Conservation (phyloP, 1,140 invertebrate genomes). For the Antheraea mylitta region DNA sequence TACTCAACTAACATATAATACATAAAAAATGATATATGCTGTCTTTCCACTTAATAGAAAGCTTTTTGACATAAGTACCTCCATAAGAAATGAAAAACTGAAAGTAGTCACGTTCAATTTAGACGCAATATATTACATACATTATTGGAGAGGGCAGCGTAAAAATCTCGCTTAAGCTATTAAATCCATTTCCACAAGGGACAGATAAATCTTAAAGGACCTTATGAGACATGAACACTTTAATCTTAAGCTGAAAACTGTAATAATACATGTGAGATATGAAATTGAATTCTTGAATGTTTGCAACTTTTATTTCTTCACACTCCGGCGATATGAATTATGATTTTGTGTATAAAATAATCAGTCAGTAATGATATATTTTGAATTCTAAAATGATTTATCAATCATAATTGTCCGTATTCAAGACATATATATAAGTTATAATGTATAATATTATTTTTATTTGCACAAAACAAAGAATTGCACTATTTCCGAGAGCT, state of each 20-base stretch:
- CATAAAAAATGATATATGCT: no score
- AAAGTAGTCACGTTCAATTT: slow-evolving; percentile 2
- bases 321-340: no score
- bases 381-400: no score
- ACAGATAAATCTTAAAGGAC: slow-evolving; percentile 23
- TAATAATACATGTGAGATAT: not conserved
- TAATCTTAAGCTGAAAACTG: slow-evolving; percentile 15
- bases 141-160: not conserved
- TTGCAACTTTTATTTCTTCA: not conserved
- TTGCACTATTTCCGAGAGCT: no score
- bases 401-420: no score
- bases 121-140: not conserved
- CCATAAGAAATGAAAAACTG: not conserved
- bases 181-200: slow-evolving; percentile 14
- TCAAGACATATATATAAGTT: no score
- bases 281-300: not conserved
- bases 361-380: no score
- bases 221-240: slow-evolving; percentile 17
- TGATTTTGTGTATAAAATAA: no score
- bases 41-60: not conserved
- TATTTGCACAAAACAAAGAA: no score
- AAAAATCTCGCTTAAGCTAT: slow-evolving; percentile 20
- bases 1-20: no score
- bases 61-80: not conserved
- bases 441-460: no score